A percentile compares a stretch with the other conserved stretches of the same genome.
Conservation (phyloP, 1,140 invertebrate genomes). For the Hesperophylax magnus region DNA sequence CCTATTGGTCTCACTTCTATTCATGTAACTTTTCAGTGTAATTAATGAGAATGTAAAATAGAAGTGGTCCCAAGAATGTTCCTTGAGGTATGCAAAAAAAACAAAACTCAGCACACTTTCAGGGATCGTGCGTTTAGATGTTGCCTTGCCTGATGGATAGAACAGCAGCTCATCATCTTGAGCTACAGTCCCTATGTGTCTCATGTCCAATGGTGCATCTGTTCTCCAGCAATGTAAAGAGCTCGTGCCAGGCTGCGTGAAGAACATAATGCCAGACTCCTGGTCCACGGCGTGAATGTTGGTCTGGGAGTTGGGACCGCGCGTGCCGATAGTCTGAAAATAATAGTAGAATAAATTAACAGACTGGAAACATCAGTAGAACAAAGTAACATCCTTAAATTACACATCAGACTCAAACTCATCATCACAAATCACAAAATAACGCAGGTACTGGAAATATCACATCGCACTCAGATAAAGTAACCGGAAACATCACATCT, state of each 20-base stretch:
- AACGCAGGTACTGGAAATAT: background rate
- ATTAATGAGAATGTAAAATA: too few relatives aligned
- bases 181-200: constrained; percentile 73
- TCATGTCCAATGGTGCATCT: constrained; percentile 66
- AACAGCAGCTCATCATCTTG: constrained; percentile 73
- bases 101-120: too few relatives aligned
- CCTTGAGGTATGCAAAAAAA: too few relatives aligned
- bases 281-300: constrained; percentile 75
- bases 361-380: background rate
- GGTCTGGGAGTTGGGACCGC: constrained; percentile 74
- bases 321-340: constrained; percentile 72
- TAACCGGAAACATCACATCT: too few relatives aligned
- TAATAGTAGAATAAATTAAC: constrained; percentile 44
- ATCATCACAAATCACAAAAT: too few relatives aligned
- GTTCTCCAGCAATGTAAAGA: constrained; percentile 82
- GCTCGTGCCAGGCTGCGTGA: constrained; percentile 76
- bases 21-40: too few relatives aligned
- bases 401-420: too few relatives aligned
- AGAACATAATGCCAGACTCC: constrained; percentile 74
- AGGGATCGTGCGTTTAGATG: too few relatives aligned
- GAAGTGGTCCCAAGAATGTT: too few relatives aligned
- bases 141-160: constrained; percentile 73
- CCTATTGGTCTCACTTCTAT: too few relatives aligned
- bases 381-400: background rate
- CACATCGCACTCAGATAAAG: background rate